Evolutionary conservation across 2,888 invertebrate species (phyloP).

Genomic region (Dasysyrphus tricinctus): DNA sequence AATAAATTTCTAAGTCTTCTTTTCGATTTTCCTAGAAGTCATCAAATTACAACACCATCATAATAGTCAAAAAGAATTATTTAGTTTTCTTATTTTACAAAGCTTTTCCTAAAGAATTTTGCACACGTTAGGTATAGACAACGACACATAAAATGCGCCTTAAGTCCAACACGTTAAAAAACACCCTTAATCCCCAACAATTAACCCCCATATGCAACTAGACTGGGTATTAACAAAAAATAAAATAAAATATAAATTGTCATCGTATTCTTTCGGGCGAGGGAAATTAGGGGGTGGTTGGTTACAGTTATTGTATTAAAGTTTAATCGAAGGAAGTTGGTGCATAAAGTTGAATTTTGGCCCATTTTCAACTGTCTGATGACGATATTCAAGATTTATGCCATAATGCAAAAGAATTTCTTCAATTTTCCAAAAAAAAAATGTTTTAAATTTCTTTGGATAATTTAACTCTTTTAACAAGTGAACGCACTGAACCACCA

Average conservation of each 20-base stretch:
- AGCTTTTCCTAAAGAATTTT: neutral
- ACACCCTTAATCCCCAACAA: conserved; percentile 55
- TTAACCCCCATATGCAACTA: conserved; percentile 48
- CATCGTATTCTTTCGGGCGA: neutral
- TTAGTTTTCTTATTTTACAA: conserved; percentile 26
- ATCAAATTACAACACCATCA: conserved; percentile 35
- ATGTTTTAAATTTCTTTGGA: too few relatives aligned
- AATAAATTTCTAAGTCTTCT: neutral
- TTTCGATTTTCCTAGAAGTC: conserved; percentile 20
- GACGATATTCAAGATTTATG: too few relatives aligned
- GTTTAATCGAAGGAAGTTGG: too few relatives aligned
- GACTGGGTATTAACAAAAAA: neutral
- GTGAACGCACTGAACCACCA: too few relatives aligned
- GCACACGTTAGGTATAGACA: conserved; percentile 25
- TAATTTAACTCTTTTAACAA: too few relatives aligned
- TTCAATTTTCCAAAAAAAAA: too few relatives aligned
- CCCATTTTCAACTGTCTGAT: neutral
- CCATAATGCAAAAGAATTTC: too few relatives aligned
- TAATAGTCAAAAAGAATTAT: conserved; percentile 14
- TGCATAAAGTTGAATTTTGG: neutral
- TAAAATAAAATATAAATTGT: neutral
- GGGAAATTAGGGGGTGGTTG: neutral
- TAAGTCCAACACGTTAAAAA: conserved; percentile 41
- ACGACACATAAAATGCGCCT: conserved; percentile 25
- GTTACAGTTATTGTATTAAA: neutral